These are phyloP conservation scores for Marmota flaviventris DNA, from an alignment of 2,113 vertebrate genomes.

Conservation along the genomic window DNA sequence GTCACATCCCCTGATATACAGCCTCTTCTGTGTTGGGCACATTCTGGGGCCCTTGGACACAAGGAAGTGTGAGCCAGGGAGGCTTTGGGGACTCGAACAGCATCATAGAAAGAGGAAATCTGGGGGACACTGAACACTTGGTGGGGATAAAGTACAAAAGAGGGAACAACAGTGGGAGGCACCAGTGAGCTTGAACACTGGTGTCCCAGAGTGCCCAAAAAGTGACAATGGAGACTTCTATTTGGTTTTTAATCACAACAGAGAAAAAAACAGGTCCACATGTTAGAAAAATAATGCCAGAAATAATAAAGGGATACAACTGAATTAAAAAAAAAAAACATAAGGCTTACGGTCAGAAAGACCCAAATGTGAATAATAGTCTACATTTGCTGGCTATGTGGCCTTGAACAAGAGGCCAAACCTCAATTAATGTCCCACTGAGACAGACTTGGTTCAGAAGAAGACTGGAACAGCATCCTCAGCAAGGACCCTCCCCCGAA, in stretches of 20 bases:
- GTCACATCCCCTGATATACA: too few relatives aligned
- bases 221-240: background rate
- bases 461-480: background rate
- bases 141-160: background rate
- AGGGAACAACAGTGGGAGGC: background rate
- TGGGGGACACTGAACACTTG: background rate
- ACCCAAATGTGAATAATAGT: background rate
- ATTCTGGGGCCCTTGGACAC: background rate
- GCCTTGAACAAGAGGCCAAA: background rate
- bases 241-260: background rate
- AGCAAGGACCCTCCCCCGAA: background rate
- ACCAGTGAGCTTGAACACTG: background rate
- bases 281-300: background rate
- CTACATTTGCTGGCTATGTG: accelerated
- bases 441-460: background rate
- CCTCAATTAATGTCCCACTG: accelerated
- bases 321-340: too few relatives aligned
- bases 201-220: background rate
- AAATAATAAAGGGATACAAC: background rate
- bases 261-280: background rate
- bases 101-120: background rate
- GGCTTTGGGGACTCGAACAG: background rate
- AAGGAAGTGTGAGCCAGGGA: background rate
- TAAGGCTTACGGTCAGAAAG: background rate
- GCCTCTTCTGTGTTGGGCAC: background rate